Conservation (phyloP, 2,888 invertebrate species). For the Oasisia sp. region DNA sequence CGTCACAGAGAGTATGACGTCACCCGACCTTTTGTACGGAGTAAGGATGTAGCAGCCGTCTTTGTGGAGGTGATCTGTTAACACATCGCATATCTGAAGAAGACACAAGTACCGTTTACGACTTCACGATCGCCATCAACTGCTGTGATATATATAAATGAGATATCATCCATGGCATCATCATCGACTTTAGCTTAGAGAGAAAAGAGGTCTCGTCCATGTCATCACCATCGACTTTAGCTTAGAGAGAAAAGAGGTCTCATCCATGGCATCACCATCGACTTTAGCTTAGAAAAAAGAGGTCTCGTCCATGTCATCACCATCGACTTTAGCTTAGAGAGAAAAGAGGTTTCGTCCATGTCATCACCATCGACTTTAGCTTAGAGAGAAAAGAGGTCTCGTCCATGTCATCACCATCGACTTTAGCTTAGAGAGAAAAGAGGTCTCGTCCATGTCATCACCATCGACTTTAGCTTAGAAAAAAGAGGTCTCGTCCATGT, state of each 20-base stretch:
- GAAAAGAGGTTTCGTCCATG: background rate
- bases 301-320: background rate
- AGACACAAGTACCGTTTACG: background rate
- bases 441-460: too few relatives aligned
- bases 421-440: too few relatives aligned
- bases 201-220: background rate
- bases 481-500: too few relatives aligned
- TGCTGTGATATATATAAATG: background rate
- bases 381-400: background rate
- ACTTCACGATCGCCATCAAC: background rate
- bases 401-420: background rate
- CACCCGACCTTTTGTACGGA: background rate
- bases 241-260: background rate
- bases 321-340: background rate
- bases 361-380: background rate
- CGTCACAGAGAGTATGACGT: background rate
- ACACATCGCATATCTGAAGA: background rate
- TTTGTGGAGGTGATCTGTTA: background rate
- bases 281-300: background rate
- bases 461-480: too few relatives aligned
- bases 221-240: background rate
- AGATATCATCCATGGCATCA: background rate
- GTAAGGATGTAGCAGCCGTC: background rate
- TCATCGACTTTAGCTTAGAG: background rate
- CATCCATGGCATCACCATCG: background rate